A percentile compares a stretch with the other conserved stretches of the same genome.
phyloP scores from a whole-genome alignment of 2,888 invertebrate species.

The Heterodera filipjevi region DNA sequence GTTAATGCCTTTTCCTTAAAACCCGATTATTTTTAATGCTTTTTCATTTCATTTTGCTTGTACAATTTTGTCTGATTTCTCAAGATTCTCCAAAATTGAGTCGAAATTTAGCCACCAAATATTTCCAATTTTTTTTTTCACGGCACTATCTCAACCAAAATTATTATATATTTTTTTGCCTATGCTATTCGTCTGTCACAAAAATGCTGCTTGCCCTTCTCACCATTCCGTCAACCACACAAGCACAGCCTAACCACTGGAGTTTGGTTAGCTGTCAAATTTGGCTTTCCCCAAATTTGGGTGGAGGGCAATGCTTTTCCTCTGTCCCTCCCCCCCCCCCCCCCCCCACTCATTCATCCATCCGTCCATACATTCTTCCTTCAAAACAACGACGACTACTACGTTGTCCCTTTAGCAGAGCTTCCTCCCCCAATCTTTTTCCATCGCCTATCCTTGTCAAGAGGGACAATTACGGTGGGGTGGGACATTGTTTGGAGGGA shows the following conservation, averaged over 20 bases:
- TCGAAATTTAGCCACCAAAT: no score
- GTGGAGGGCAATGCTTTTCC: background rate
- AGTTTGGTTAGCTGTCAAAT: slow-evolving; percentile 7
- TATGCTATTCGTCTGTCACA: background rate
- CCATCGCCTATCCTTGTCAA: no score
- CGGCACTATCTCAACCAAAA: background rate
- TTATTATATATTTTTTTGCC: background rate
- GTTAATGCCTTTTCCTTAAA: no score
- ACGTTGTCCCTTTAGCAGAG: no score
- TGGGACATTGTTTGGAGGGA: no score
- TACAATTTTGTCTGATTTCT: no score
- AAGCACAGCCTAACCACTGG: background rate
- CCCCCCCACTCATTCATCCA: background rate
- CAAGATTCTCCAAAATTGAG: no score
- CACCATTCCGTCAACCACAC: background rate
- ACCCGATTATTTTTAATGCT: no score
- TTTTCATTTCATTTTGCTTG: no score
- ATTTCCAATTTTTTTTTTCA: background rate
- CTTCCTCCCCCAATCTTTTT: background rate
- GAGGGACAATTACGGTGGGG: no score
- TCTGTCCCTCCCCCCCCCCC: background rate
- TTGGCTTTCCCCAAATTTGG: background rate
- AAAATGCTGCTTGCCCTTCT: background rate
- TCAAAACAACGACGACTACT: no score
- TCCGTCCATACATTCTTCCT: no score